Conservation (phyloP, 2,797 vertebrate species). For the Dromococcyx pavoninus region DNA sequence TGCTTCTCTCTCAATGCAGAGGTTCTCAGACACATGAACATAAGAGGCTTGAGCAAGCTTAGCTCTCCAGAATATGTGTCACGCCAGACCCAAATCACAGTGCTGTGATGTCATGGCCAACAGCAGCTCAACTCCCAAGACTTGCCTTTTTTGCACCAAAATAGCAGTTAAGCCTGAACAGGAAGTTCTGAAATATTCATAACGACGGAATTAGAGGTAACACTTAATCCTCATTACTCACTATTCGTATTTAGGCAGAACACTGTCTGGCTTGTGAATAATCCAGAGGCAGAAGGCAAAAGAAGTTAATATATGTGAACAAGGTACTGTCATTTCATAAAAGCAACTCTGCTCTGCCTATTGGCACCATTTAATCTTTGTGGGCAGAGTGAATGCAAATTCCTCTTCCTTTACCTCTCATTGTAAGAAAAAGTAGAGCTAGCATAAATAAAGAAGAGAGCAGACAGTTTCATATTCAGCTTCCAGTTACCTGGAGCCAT, state of each 20-base stretch:
- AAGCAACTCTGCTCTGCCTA: background rate
- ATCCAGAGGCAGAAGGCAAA: slow-evolving; percentile 32
- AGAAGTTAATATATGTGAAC: slow-evolving; percentile 14
- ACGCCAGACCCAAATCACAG: slow-evolving; percentile 34
- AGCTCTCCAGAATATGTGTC: slow-evolving; percentile 8
- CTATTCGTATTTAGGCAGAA: slow-evolving; percentile 48
- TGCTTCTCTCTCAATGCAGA: background rate
- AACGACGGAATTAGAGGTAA: slow-evolving; percentile 29
- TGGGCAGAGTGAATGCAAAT: slow-evolving; percentile 15
- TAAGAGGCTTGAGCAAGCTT: slow-evolving; percentile 13
- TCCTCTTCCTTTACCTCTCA: background rate
- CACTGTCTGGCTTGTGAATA: slow-evolving; percentile 10
- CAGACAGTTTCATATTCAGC: background rate
- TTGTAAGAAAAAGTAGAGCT: background rate
- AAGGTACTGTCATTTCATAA: slow-evolving; percentile 1
- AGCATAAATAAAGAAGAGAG: background rate
- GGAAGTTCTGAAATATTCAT: slow-evolving; percentile 49
- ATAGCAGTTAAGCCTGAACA: slow-evolving; percentile 66
- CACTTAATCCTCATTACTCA: slow-evolving; percentile 52
- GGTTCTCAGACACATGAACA: background rate
- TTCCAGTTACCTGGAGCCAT: background rate
- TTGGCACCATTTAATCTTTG: background rate
- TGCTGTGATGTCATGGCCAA: slow-evolving; percentile 33
- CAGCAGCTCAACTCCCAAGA: slow-evolving; percentile 44
- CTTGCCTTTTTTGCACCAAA: slow-evolving; percentile 53